phyloP scores from a whole-genome alignment of 1,140 invertebrate genomes.

The Aphelenchoides avenae region DNA sequence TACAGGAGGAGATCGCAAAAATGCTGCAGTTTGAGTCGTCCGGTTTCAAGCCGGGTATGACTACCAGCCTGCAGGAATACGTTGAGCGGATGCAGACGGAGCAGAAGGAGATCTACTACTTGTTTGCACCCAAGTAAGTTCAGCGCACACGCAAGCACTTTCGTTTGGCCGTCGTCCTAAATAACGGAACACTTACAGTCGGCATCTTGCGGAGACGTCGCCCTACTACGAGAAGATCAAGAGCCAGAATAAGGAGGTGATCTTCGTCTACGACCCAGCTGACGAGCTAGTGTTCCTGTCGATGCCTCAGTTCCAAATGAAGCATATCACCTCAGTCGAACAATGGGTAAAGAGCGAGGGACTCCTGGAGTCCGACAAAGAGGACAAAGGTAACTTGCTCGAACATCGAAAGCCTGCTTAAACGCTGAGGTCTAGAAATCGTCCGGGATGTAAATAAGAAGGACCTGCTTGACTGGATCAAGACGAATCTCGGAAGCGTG shows the following conservation, averaged over 20 bases:
- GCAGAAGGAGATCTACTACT: slow-evolving; percentile 83
- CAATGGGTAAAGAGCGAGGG: slow-evolving; percentile 77
- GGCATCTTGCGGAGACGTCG: slow-evolving; percentile 70
- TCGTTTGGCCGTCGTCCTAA: slow-evolving; percentile 24
- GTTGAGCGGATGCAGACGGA: slow-evolving; percentile 70
- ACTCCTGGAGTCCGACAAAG: slow-evolving; percentile 65
- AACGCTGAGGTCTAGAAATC: slow-evolving; percentile 23
- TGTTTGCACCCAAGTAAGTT: slow-evolving; percentile 60
- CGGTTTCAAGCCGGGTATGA: slow-evolving; percentile 68
- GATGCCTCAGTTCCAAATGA: slow-evolving; percentile 74
- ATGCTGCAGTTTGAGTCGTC: slow-evolving; percentile 88
- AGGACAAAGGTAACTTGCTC: slow-evolving; percentile 60
- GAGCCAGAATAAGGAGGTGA: slow-evolving; percentile 75
- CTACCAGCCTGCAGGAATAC: slow-evolving; percentile 80
- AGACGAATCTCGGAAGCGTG: slow-evolving; percentile 69
- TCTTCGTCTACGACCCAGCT: slow-evolving; percentile 90
- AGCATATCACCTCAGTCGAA: slow-evolving; percentile 80
- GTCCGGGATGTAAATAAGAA: slow-evolving; percentile 70
- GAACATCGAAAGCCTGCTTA: slow-evolving; percentile 33
- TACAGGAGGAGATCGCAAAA: slow-evolving; percentile 82
- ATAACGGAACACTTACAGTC: too few species aligned
- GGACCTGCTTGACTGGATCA: slow-evolving; percentile 73
- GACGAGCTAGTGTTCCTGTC: slow-evolving; percentile 91
- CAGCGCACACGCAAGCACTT: neutral
- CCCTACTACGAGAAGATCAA: slow-evolving; percentile 90